Base-by-base conservation (phyloP, 2,888 invertebrate species). In the Pammene aurita region DNA sequence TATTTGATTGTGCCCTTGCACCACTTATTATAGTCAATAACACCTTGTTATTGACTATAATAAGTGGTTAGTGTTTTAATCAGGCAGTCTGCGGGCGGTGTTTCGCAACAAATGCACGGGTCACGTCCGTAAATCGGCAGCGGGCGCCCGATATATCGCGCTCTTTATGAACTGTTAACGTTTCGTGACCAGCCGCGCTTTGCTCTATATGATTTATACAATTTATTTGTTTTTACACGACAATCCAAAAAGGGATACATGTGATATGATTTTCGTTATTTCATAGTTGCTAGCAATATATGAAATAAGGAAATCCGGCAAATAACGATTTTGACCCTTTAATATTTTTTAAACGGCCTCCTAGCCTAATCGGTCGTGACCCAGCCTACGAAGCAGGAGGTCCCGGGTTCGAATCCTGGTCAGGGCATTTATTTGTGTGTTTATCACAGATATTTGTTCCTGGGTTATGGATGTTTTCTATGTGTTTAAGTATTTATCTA, bases 81-180 rank as follows among this genome's bases (percentile, higher is more conserved):
- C 58, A 60, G 42, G 14, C 42, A 9, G 38, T 18, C 10, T 11
- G 9, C 48, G 26, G 26, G 44, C 58, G 50, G 50, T 26, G 58
- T 26, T 44, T 56, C 16, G 57, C 13, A 48, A 46, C 67, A 63
- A 71, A 70, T 68, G 70, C 55, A 42, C 54, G 41, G 41, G 67
- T 67, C 67, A 67, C 64, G 61, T 61, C 58, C 54, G 68, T 70
- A 71, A 71, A 71, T 52, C 38, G 60, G 66, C 26, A 26, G 57
- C 48, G n/a, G 55, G 16, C 34, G 48, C 16, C 7, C 50, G 58
- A 62, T 68, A 58, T 64, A 64, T 57, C 56, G 50, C 26, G 6
- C 48, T 58, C 50, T 68, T 64, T 68, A 68, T 68, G 68, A 68
- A 58, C 68, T 63, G 52, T 63, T 63, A 50, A 57, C 63, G 50